Base-by-base conservation (phyloP, 2,888 invertebrate genomes). In the Epinotia brunnichana region DNA sequence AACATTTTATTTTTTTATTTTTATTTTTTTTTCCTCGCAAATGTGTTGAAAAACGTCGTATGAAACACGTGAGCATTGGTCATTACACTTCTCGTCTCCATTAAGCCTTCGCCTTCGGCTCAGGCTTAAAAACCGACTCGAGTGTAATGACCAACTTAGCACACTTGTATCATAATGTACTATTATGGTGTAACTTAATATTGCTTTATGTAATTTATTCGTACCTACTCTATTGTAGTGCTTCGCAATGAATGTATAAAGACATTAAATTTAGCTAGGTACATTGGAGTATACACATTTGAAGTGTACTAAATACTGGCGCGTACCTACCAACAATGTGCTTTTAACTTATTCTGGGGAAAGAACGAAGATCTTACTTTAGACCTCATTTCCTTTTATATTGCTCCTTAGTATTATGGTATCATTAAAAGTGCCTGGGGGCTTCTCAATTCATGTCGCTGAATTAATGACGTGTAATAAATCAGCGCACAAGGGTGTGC, bases 381-480 rank as follows among this genome's bases (percentile, higher is more conserved):
- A 81, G 80, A 82, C 71, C 80, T 82, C 81, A 81, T 84, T 87
- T 83, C 79, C 76, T 75, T 78, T 77, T 70, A 78, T 82, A 87
- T 84, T 82, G 84, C 82, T 81, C 76, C 81, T 85, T 82, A 83
- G 84, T 86, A 85, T 87, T 82, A 81, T 83, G 82, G 79, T 79
- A 82, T 83, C 86, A 83, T 86, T 85, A 84, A 83, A 84, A 84
- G 76, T 80, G 80, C 77, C 80, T 76, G 80, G 80, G 77, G 78
- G 74, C 78, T 82, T 81, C 80, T 77, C 79, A 81, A 83, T 81
- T 81, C 83, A 81, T 86, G 83, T 82, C 80, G 79, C 75, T 80
- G 83, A 85, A 87, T 87, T 87, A 86, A 89, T 89, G 85, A 85
- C 83, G 80, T 84, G 81, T 83, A 85, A 87, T 86, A 87, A 86